phyloP scores from a whole-genome alignment of 2,888 invertebrate species.

The Brachyptera risi region DNA sequence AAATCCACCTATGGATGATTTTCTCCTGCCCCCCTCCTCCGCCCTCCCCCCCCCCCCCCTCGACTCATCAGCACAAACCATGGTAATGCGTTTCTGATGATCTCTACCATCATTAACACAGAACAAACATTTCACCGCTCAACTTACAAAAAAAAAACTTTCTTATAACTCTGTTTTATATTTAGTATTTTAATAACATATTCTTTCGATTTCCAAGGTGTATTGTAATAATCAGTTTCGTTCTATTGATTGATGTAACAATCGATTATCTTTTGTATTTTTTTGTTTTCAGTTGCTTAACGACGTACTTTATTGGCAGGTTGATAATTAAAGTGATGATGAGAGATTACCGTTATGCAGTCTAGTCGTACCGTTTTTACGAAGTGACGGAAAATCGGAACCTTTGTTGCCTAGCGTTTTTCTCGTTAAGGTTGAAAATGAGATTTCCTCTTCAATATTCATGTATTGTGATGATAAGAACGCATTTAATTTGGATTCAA shows the following conservation, averaged over 20 bases:
- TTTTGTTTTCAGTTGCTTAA: no score
- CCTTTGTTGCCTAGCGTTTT: no score
- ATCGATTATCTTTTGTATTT: slow-evolving; percentile 3
- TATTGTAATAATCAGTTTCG: background rate
- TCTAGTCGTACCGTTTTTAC: no score
- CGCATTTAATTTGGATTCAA: no score
- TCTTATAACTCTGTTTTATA: background rate
- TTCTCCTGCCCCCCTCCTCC: background rate
- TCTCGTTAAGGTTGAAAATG: no score
- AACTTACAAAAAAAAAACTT: background rate
- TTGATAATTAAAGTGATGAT: no score
- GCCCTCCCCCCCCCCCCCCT: background rate
- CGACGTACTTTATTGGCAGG: no score
- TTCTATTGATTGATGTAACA: background rate
- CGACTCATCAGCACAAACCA: slow-evolving; percentile 2
- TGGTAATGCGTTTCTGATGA: slow-evolving; percentile 32
- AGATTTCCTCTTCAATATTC: no score
- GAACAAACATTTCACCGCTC: background rate
- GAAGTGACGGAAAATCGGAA: no score
- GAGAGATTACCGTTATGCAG: no score
- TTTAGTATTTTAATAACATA: slow-evolving; percentile 2
- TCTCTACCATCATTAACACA: slow-evolving; percentile 28
- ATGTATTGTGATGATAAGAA: no score
- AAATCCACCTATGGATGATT: background rate
- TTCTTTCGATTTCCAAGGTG: background rate